A percentile compares a stretch with the other conserved stretches of the same genome.
These are phyloP conservation scores for Ophraella communa DNA, from an alignment of 2,888 invertebrate species.

Conservation along the genomic window DNA sequence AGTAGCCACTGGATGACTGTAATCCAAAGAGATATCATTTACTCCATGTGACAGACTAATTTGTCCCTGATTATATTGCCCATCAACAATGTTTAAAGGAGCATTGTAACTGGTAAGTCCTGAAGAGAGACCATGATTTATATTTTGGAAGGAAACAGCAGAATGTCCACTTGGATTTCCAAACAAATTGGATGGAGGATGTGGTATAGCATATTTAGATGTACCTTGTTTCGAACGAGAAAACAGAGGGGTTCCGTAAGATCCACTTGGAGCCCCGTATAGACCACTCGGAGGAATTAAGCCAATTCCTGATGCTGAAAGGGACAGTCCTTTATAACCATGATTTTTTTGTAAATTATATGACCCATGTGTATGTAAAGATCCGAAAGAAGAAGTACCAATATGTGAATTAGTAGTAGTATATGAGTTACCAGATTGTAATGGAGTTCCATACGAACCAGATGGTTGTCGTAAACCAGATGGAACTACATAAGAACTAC, in stretches of 20 bases:
- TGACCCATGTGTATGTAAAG: constrained; percentile 30
- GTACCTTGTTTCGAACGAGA: constrained; percentile 42
- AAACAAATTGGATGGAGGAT: constrained; percentile 55
- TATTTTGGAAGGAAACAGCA: constrained; percentile 62
- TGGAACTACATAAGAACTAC: neutral
- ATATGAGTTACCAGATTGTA: constrained; percentile 38
- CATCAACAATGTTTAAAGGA: constrained; percentile 62
- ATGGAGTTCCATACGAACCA: neutral
- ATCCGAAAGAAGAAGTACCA: constrained; percentile 3
- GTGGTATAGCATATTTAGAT: neutral
- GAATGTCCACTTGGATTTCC: constrained; percentile 62
- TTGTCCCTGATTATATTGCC: constrained; percentile 63
- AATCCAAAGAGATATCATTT: constrained; percentile 45
- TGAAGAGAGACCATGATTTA: constrained; percentile 50
- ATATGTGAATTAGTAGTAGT: constrained; percentile 13
- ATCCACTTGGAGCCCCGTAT: constrained; percentile 67
- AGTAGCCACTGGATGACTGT: constrained; percentile 46
- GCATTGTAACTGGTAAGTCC: constrained; percentile 63
- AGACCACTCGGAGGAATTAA: constrained; percentile 67
- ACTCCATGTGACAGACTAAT: constrained; percentile 58
- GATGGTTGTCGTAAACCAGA: neutral
- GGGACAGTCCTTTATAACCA: constrained; percentile 38
- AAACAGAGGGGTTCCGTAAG: constrained; percentile 58
- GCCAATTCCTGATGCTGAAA: constrained; percentile 54
- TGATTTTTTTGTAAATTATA: constrained; percentile 32